Evolutionary conservation across 2,888 invertebrate genomes (phyloP).

Genomic region (Rhagophthalmus giganteus): DNA sequence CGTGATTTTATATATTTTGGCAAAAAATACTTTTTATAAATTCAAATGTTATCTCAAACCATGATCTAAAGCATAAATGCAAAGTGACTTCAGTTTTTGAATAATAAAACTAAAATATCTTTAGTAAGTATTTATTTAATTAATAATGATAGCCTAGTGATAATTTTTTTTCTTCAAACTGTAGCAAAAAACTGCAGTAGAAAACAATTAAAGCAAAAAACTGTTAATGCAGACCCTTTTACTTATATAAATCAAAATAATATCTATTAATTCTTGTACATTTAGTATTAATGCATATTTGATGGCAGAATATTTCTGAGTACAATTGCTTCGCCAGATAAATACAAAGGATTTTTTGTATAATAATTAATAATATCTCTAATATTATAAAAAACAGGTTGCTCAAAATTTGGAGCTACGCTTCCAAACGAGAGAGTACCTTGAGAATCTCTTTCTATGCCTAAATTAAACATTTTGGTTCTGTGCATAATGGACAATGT

Average conservation of each 20-base stretch:
- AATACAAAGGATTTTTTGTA: conserved; percentile 8
- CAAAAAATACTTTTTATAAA: too few species aligned
- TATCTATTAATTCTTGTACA: too few species aligned
- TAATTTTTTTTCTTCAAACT: too few species aligned
- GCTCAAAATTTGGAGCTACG: conserved; percentile 8
- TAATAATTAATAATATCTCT: conserved; percentile 29
- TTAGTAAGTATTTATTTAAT: too few species aligned
- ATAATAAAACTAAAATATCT: background rate
- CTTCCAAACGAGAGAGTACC: conserved; percentile 14
- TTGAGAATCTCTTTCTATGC: conserved; percentile 9
- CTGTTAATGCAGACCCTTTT: too few species aligned
- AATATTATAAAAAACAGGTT: conserved; percentile 21
- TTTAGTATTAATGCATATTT: conserved; percentile 7
- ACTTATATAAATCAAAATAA: too few species aligned
- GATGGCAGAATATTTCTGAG: conserved; percentile 23
- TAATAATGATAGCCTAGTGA: too few species aligned
- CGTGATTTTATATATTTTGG: too few species aligned
- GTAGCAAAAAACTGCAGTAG: too few species aligned
- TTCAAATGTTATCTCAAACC: too few species aligned
- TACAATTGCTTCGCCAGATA: conserved; percentile 9
- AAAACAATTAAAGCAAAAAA: too few species aligned
- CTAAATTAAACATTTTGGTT: conserved; percentile 28
- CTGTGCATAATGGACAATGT: conserved; percentile 26
- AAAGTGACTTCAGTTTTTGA: background rate
- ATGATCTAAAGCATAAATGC: too few species aligned